Evolutionary conservation across 2,113 vertebrate species (phyloP), one percentile per base, ranked within the genome.

Genomic region (Lepidothrix coronata): DNA sequence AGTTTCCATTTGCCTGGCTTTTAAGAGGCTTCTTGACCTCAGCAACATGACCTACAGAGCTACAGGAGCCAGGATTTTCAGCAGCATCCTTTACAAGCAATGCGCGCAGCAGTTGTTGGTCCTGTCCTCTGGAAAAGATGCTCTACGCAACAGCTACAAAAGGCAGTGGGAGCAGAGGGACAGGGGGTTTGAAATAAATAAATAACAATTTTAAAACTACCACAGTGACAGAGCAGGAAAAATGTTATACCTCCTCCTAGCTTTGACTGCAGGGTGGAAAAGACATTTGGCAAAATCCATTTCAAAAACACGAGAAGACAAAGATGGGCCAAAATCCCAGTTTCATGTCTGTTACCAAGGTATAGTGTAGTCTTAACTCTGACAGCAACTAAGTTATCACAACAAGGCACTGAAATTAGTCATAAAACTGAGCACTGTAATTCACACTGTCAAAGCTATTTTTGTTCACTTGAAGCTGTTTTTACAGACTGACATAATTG

Each of bases 371-470:
- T 61, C 74, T 88, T 62, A 59, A 87, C 51, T 57, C 52, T 89
- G 57, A 55, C 73, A 94, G 44, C 30, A 75, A 57, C 65, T 77
- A 33, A 88, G 43, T 37, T 83, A 84, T 80, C 75, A 75, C 76
- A 92, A 20, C 35, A 27, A 84, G 48, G 79, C 82, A 49, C 62
- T 78, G 83, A 68, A 91, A 88, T 95, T 89, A 96, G 72, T 91
- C 92, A 96, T 54, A 94, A 67, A 74, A 23, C 33, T 77, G 31
- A 93, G 52, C 57, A 62, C 59, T 91, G 5, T 59, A 84, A 92
- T 92, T 96, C 76, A n/a, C 75, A 44, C 82, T 52, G 31, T 86
- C 95, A 94, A 92, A 88, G 90, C 85, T 95, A 75, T 94, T 93
- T 96, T 88, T 90, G 63, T 84, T 91, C 78, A 46, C 23, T 74